A percentile compares a stretch with the other conserved stretches of the same genome.
These are phyloP conservation scores for Micropoecilia bifurca DNA, from an alignment of 2,797 vertebrate genomes.

Conservation along the genomic window DNA sequence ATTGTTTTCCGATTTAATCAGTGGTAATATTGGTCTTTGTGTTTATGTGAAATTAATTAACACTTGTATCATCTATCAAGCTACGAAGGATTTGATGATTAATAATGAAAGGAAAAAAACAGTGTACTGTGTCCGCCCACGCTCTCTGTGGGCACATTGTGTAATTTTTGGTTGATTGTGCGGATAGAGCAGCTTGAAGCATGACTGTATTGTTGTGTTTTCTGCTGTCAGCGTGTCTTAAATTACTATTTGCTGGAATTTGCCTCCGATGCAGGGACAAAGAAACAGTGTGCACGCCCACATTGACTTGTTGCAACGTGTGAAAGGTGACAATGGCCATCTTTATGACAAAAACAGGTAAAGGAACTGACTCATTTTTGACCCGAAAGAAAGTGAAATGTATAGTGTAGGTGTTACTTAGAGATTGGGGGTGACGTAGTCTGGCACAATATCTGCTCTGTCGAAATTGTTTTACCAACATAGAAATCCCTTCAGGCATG, in stretches of 20 bases:
- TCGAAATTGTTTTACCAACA: neutral
- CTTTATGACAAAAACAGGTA: slow-evolving; percentile 33
- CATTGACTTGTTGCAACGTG: slow-evolving; percentile 41
- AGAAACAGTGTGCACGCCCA: slow-evolving; percentile 54
- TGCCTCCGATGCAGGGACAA: slow-evolving; percentile 54
- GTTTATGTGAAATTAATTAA: slow-evolving; percentile 73
- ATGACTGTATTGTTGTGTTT: slow-evolving; percentile 53
- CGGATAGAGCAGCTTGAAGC: slow-evolving; percentile 59
- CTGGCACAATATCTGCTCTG: neutral
- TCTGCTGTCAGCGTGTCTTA: slow-evolving; percentile 54
- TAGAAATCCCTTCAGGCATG: neutral
- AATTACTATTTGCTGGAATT: slow-evolving; percentile 48
- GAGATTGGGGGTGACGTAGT: neutral
- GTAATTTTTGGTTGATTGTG: slow-evolving; percentile 62
- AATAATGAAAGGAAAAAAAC: slow-evolving; percentile 49
- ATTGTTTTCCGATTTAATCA: slow-evolving; percentile 59
- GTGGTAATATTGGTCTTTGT: slow-evolving; percentile 51
- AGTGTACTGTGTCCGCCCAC: slow-evolving; percentile 66
- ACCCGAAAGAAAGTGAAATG: neutral
- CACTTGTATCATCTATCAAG: slow-evolving; percentile 67
- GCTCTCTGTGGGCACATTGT: slow-evolving; percentile 60
- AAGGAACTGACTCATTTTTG: neutral
- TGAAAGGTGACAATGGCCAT: slow-evolving; percentile 35
- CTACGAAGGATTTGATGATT: slow-evolving; percentile 67
- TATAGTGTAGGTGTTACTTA: neutral